Conservation (phyloP, 2,113 vertebrate species). For the Channa argus region DNA sequence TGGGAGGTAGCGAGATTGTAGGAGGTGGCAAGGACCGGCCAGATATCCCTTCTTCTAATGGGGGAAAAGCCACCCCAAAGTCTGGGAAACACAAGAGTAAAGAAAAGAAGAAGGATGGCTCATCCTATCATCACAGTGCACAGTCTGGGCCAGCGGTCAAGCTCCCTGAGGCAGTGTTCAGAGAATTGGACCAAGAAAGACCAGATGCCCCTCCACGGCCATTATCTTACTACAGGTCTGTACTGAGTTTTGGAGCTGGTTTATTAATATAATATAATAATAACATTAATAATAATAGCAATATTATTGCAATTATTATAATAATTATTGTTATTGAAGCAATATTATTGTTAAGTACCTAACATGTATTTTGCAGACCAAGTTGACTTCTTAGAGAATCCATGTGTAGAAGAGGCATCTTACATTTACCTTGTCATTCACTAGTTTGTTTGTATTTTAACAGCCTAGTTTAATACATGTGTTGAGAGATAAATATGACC, state of each 20-base stretch:
- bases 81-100: slow-evolving; percentile 97
- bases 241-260: not conserved
- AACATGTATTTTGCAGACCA: not conserved
- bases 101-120: slow-evolving; percentile 93
- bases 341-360: not conserved
- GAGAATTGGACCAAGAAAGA: slow-evolving; percentile 95
- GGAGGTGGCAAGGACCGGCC: slow-evolving; percentile 91
- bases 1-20: slow-evolving; percentile 80
- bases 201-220: slow-evolving; percentile 92
- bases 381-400: not conserved
- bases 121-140: slow-evolving; percentile 90
- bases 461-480: not conserved
- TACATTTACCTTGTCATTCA: not conserved
- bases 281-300: too few species aligned
- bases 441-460: not conserved
- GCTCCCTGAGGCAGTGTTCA: slow-evolving; percentile 95
- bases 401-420: not conserved
- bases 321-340: too few species aligned
- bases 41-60: slow-evolving; percentile 86
- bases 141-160: slow-evolving; percentile 91
- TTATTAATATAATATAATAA: too few species aligned
- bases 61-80: slow-evolving; percentile 89
- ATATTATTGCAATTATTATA: too few species aligned
- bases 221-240: slow-evolving; percentile 95
- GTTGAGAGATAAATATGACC: not conserved